phyloP scores from a whole-genome alignment of 2,113 vertebrate genomes.

The Trematocara stigmaticum region DNA sequence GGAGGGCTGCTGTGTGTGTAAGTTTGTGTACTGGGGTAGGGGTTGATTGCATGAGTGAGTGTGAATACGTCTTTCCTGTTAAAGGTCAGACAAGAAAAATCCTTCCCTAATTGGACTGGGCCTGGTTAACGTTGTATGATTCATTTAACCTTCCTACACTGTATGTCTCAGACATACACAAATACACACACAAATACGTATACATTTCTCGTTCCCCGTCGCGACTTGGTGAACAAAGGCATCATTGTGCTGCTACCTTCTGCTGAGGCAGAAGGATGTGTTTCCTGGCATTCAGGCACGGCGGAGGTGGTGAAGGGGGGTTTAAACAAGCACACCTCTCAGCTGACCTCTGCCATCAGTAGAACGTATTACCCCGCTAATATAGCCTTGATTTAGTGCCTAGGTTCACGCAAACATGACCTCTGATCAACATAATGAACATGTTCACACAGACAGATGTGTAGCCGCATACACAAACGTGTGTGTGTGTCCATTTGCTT shows the following conservation, averaged over 20 bases:
- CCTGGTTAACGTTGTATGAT: constrained; percentile 71
- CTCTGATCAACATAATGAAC: constrained; percentile 63
- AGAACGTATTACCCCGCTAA: constrained; percentile 58
- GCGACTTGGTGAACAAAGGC: constrained; percentile 57
- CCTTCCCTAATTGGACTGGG: constrained; percentile 70
- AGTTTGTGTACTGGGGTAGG: neutral
- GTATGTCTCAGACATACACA: neutral
- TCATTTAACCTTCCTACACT: constrained; percentile 65
- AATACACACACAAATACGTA: neutral
- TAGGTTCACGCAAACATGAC: constrained; percentile 70
- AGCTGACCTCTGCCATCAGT: constrained; percentile 64
- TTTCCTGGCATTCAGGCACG: constrained; percentile 45
- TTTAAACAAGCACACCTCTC: constrained; percentile 60
- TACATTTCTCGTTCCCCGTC: constrained; percentile 19
- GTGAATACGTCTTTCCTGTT: constrained; percentile 45
- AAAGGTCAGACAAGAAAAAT: constrained; percentile 72
- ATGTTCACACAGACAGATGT: constrained; percentile 37
- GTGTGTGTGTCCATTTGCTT: constrained; percentile 7
- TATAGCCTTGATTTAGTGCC: constrained; percentile 70
- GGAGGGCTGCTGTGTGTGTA: neutral
- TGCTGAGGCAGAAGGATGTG: constrained; percentile 56
- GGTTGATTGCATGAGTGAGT: constrained; percentile 39
- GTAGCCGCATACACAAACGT: neutral
- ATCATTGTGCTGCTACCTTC: constrained; percentile 60
- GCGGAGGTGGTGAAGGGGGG: neutral